These are phyloP conservation scores for Harpagifer antarcticus DNA, from an alignment of 2,797 vertebrate species.

Conservation along the genomic window DNA sequence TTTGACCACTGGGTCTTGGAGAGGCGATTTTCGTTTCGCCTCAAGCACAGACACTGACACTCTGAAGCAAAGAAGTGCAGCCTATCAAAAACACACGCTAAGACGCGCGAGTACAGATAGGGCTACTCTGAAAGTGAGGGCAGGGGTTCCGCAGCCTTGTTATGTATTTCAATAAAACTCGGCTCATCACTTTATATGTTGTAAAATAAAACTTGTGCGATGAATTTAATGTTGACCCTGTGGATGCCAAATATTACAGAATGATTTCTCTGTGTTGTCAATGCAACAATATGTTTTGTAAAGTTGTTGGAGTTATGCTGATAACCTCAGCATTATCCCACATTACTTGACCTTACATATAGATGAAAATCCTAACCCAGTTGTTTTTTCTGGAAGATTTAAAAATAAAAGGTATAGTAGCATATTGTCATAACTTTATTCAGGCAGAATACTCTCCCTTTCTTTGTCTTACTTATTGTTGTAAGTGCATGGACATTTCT, in stretches of 20 bases:
- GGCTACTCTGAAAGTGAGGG: slow-evolving; percentile 65
- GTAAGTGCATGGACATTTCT: slow-evolving; percentile 13
- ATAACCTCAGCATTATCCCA: not conserved
- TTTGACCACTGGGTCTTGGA: slow-evolving; percentile 83
- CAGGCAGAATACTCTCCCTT: not conserved
- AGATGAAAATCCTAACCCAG: not conserved
- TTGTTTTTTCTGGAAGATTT: not conserved
- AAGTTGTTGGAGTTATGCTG: slow-evolving; percentile 8
- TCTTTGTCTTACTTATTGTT: not conserved
- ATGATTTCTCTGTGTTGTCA: slow-evolving; percentile 4
- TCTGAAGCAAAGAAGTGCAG: slow-evolving; percentile 75
- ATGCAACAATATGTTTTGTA: slow-evolving; percentile 8
- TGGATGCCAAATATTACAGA: slow-evolving; percentile 2
- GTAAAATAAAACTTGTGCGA: not conserved
- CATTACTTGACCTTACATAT: not conserved
- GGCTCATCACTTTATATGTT: not conserved
- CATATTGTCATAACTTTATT: slow-evolving; percentile 9
- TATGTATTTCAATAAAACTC: slow-evolving; percentile 61
- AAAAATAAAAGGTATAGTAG: not conserved
- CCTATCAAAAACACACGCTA: slow-evolving; percentile 71
- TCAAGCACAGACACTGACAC: slow-evolving; percentile 80
- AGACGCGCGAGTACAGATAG: slow-evolving; percentile 69
- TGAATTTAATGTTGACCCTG: not conserved
- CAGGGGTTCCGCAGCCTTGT: slow-evolving; percentile 62
- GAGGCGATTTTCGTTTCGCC: slow-evolving; percentile 83